Evolutionary conservation across 2,113 vertebrate genomes (phyloP), one percentile per base, ranked within the genome.

Genomic region (Tautogolabrus adspersus): DNA sequence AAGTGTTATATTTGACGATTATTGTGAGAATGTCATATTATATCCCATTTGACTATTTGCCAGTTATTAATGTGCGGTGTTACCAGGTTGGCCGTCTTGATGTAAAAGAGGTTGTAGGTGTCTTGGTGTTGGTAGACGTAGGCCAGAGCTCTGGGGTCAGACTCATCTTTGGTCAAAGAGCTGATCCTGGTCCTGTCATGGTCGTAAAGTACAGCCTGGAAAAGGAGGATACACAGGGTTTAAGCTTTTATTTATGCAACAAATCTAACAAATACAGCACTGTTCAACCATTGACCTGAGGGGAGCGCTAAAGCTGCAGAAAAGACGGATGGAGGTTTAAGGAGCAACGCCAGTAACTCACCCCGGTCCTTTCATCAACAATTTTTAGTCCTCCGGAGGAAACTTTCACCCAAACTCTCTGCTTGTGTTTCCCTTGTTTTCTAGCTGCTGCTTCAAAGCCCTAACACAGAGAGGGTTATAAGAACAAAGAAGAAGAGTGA

Each of bases 391-490:
- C 91, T 0, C 26, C 67, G 15, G 77, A 83, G 42, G 88, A 94
- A 78, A 95, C 72, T 72, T 93, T 94, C 22, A 96, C 61, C 93
- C 94, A 95, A 16, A 96, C 81, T 68, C 87, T 93, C 81, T 90
- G 93, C 80, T 96, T 96, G 84, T 94, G 95, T 76, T 84, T 92
- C 34, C 94, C 94, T 37, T 91, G 92, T 68, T 72, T 90, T 21
- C 93, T 92, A 10, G 73, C 88, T 21, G 92, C 88, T 13, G 63
- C 84, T 6, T 93, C 94, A 18, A 92, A 84, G 13, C 94, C 92
- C 93, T 94, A 5, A 62, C 8, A 60, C 16, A 67, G 26, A 65
- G 1, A 30, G 1, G 6, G 11, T 7, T 10, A 59, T 10, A 52
- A 13, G 12, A 3, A 52, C 1, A 34, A 15, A 21, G 13, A 38